Conservation (phyloP, 2,113 vertebrate species). For the Cyanistes caeruleus region DNA sequence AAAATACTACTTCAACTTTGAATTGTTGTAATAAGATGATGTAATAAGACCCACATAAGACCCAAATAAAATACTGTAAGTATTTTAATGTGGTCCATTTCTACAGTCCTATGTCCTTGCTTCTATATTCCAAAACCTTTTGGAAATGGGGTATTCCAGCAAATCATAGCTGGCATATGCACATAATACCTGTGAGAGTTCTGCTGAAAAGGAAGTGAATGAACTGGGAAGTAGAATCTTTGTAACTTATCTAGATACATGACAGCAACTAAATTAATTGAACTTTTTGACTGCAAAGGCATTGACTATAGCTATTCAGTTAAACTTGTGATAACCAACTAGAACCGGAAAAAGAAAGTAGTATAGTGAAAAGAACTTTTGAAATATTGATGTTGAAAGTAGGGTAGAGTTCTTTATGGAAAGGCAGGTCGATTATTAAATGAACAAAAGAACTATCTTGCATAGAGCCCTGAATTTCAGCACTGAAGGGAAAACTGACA, state of each 20-base stretch:
- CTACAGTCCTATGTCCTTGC: background rate
- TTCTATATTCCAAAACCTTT: background rate
- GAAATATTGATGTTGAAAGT: conserved; percentile 38
- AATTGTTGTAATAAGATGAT: background rate
- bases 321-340: conserved; percentile 12
- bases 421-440: conserved; percentile 29
- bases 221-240: conserved; percentile 16
- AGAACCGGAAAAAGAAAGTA: background rate
- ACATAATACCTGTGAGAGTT: background rate
- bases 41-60: background rate
- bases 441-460: conserved; percentile 50
- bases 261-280: background rate
- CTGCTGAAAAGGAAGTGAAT: background rate
- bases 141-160: background rate
- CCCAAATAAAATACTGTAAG: background rate
- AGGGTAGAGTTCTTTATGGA: background rate
- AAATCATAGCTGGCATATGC: background rate
- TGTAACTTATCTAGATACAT: conserved; percentile 33
- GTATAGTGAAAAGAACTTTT: conserved; percentile 9
- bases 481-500: conserved; percentile 3
- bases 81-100: background rate
- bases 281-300: conserved; percentile 29
- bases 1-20: background rate
- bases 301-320: conserved; percentile 29
- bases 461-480: background rate